phyloP scores from a whole-genome alignment of 1,140 invertebrate species.

The Polypedilum vanderplanki region DNA sequence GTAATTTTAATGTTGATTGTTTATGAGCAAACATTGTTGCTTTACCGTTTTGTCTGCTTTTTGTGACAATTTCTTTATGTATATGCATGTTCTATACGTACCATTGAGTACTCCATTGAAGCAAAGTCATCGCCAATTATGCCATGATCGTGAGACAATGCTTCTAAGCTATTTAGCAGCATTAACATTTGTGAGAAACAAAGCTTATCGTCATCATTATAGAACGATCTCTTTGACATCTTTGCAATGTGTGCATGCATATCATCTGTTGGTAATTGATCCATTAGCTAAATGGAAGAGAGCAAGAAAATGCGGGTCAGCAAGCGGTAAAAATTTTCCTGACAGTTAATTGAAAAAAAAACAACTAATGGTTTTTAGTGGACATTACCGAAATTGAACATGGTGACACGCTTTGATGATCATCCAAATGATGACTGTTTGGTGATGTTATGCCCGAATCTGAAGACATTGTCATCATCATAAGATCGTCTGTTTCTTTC shows the following conservation, averaged over 20 bases:
- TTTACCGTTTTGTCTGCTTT: too few relatives aligned
- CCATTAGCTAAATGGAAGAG: conserved; percentile 34
- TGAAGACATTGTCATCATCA: conserved; percentile 27
- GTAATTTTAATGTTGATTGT: too few relatives aligned
- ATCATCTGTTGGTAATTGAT: conserved; percentile 38
- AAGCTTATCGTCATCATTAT: conserved; percentile 47
- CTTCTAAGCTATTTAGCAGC: conserved; percentile 50
- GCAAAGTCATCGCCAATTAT: conserved; percentile 10
- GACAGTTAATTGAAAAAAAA: not conserved
- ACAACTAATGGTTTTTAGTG: not conserved
- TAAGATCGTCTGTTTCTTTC: conserved; percentile 31
- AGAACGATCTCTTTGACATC: conserved; percentile 34
- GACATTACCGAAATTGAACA: conserved; percentile 31
- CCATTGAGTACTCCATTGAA: conserved; percentile 25
- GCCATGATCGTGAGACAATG: conserved; percentile 39
- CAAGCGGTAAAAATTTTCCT: not conserved
- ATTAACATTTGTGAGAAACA: conserved; percentile 51
- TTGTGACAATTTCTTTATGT: too few relatives aligned
- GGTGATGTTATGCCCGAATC: conserved; percentile 32
- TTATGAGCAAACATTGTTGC: too few relatives aligned
- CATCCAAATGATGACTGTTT: conserved; percentile 31
- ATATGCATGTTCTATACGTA: not conserved
- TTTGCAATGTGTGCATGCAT: conserved; percentile 37
- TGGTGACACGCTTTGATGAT: conserved; percentile 29
- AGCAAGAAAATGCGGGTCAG: conserved; percentile 16